Base-by-base conservation (phyloP, 1,140 invertebrate species). In the Leptinotarsa undecemlineata region DNA sequence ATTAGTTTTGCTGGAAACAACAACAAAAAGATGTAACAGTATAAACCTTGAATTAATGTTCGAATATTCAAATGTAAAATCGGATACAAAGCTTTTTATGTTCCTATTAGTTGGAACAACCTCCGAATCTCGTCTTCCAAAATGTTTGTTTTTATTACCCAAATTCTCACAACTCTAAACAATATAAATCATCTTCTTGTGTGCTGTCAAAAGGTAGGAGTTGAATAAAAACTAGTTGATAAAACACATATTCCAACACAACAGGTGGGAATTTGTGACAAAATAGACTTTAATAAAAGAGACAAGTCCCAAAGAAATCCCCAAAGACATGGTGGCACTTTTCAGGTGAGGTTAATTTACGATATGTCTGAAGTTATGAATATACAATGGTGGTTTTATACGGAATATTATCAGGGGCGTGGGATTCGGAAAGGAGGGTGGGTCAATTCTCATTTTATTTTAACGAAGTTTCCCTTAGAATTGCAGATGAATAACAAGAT, bases 191-290 rank as follows among this genome's bases (percentile, higher is more conserved):
- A 57, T n/a, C 72, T 19, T 42, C n/a, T 19, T 26, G 51, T n/a
- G 57, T 17, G 23, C 19, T 33, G 71, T 73, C 71, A 64, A 19
- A 33, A 64, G 71, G 33, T 73, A 63, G 33, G 23, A 66, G 62
- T 73, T 73, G 21, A 73, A 73, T 67, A 73, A 73, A 19, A 67
- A 66, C 71, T 42, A 66, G 71, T 73, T 73, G 71, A 73, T 73
- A 73, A 73, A 73, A 75, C 69, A 71, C 68, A 74, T 70, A 70
- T 74, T 51, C 68, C 74, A 68, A 48, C 73, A 33, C 73, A 74
- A 77, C 76, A 77, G 73, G 76, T 77, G 76, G 73, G 75, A 71
- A 73, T 74, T 75, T 67, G 73, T 74, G 68, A 74, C 72, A 21
- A 77, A 74, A 77, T 66, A 66, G 21, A 51, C 33, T 20, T 57